phyloP scores from a whole-genome alignment of 2,797 vertebrate genomes.

The Trichosurus vulpecula region DNA sequence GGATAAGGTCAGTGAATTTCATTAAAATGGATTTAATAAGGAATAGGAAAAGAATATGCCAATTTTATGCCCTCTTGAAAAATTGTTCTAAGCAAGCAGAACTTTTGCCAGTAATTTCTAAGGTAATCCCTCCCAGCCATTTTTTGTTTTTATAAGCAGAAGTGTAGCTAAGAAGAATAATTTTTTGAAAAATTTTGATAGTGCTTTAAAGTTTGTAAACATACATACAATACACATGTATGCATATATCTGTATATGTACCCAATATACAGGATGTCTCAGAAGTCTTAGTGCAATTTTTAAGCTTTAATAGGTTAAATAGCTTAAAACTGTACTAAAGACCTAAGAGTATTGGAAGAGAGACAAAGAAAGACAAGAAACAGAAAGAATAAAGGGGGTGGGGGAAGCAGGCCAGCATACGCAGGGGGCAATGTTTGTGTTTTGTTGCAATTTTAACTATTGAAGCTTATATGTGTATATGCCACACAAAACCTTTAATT shows the following conservation, averaged over 20 bases:
- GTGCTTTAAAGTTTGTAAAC: not conserved
- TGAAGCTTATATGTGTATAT: not conserved
- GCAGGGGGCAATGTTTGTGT: not conserved
- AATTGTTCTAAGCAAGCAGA: not conserved
- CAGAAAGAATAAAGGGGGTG: no score
- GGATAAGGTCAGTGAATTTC: slow-evolving; percentile 90
- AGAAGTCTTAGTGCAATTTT: not conserved
- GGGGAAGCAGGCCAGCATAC: not conserved
- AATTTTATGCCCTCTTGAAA: not conserved
- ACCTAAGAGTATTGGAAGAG: not conserved
- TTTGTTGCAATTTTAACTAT: not conserved
- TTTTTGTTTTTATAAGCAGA: not conserved
- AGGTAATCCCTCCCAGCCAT: not conserved
- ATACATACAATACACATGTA: no score
- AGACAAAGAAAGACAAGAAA: no score
- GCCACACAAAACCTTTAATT: not conserved
- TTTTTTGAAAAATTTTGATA: not conserved
- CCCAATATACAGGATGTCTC: no score
- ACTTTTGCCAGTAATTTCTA: not conserved
- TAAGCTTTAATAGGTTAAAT: not conserved
- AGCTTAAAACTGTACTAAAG: not conserved
- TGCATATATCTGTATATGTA: no score
- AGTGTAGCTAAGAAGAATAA: not conserved
- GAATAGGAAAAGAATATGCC: not conserved
- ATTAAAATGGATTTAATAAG: not conserved